Conservation (phyloP, 2,113 vertebrate genomes). For the Limanda limanda region DNA sequence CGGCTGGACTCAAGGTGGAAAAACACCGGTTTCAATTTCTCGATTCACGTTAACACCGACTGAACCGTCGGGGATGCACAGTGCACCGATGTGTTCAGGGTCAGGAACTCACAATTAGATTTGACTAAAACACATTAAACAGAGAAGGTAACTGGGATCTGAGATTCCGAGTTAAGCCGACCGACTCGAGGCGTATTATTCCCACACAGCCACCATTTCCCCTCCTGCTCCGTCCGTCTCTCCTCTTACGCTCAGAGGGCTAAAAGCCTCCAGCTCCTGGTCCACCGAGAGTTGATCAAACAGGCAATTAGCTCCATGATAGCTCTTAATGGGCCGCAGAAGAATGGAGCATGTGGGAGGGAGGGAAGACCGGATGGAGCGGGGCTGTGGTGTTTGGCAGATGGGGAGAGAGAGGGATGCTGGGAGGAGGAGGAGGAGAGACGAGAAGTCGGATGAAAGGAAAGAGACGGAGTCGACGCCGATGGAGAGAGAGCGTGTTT, state of each 20-base stretch:
- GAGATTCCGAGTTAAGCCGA: neutral
- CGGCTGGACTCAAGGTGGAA: too few relatives aligned
- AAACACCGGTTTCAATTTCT: too few relatives aligned
- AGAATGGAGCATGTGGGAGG: constrained; percentile 54
- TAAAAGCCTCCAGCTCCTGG: constrained; percentile 73
- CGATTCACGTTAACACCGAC: too few relatives aligned
- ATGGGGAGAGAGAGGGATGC: constrained; percentile 35
- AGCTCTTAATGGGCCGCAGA: constrained; percentile 72
- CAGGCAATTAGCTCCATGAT: constrained; percentile 80
- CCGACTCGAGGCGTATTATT: constrained; percentile 22
- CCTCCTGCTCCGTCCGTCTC: constrained; percentile 36
- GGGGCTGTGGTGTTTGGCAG: constrained; percentile 60
- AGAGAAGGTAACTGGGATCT: neutral
- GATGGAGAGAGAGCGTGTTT: constrained; percentile 3
- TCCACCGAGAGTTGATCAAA: constrained; percentile 78
- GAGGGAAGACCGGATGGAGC: constrained; percentile 52
- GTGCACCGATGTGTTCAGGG: too few relatives aligned
- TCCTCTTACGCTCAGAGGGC: constrained; percentile 56
- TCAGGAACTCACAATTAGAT: too few relatives aligned
- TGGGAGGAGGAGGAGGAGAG: neutral
- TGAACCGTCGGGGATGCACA: too few relatives aligned
- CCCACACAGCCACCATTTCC: constrained; percentile 26
- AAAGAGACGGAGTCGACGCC: constrained; percentile 6
- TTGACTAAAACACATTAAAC: neutral
- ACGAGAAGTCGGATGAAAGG: constrained; percentile 3